These are phyloP conservation scores for Epinotia demarniana DNA, from an alignment of 2,888 invertebrate species.

Conservation along the genomic window DNA sequence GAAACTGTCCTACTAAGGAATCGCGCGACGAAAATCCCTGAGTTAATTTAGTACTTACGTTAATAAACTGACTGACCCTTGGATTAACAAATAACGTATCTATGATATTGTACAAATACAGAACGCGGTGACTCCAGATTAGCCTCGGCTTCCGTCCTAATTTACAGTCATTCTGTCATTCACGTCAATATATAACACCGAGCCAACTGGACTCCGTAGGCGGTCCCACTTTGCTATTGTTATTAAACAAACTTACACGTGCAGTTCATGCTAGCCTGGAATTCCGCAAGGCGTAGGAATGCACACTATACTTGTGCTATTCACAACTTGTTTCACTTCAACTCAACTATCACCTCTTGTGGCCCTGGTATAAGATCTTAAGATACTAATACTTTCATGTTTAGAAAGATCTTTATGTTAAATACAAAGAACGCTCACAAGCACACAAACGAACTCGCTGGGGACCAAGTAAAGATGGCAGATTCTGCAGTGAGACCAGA, in stretches of 20 bases:
- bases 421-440: too few species aligned
- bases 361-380: too few species aligned
- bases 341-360: not conserved
- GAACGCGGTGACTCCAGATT: not conserved
- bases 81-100: slow-evolving; percentile 5
- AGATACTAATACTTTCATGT: too few species aligned
- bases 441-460: too few species aligned
- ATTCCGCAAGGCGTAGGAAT: not conserved
- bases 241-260: slow-evolving; percentile 21
- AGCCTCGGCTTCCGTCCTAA: slow-evolving; percentile 11
- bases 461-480: too few species aligned
- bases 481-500: too few species aligned
- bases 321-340: not conserved
- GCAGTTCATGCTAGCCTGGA: not conserved
- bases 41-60: not conserved
- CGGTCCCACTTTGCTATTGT: slow-evolving; percentile 36
- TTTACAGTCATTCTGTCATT: slow-evolving; percentile 18
- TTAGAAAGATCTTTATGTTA: too few species aligned
- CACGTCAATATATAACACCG: slow-evolving; percentile 9
- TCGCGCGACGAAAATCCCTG: not conserved
- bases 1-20: too few species aligned
- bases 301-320: not conserved
- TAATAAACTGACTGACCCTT: not conserved
- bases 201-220: slow-evolving; percentile 26
- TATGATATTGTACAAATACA: not conserved